Percentiles rank a stretch among this genome's conserved stretches.
phyloP scores from a whole-genome alignment of 2,888 invertebrate species.

The Amblyteles armatorius region DNA sequence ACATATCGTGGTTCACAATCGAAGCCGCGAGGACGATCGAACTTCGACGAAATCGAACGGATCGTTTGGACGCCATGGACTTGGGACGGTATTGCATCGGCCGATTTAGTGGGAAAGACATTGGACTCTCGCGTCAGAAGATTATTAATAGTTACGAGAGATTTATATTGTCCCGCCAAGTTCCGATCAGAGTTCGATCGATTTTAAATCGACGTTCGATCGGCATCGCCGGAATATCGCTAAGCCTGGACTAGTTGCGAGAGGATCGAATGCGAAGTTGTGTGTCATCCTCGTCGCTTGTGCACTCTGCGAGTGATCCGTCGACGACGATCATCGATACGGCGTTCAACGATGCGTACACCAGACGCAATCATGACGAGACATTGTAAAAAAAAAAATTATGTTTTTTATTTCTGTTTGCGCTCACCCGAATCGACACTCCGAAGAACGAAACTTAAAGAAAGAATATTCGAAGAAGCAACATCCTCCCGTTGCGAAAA shows the following conservation, averaged over 20 bases:
- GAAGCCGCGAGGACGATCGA: background rate
- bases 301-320: conserved; percentile 54
- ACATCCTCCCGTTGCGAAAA: conserved; percentile 43
- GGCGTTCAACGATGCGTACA: conserved; percentile 62
- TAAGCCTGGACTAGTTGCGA: conserved; percentile 63
- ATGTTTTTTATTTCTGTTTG: background rate
- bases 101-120: conserved; percentile 21
- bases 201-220: conserved; percentile 1
- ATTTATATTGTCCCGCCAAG: conserved; percentile 31
- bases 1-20: conserved; percentile 35
- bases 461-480: conserved; percentile 36
- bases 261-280: conserved; percentile 55
- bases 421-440: background rate
- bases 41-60: conserved; percentile 17
- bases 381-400: conserved; percentile 8
- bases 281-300: conserved; percentile 51
- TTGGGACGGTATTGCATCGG: conserved; percentile 53
- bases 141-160: conserved; percentile 15
- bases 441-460: conserved; percentile 25
- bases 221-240: conserved; percentile 51
- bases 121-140: background rate
- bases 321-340: conserved; percentile 44
- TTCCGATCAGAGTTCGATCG: conserved; percentile 34
- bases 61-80: conserved; percentile 25
- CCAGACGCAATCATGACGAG: conserved; percentile 61